Percentiles rank a stretch among this genome's conserved stretches.
Evolutionary conservation across 2,888 invertebrate genomes (phyloP).

Genomic region (Microctonus brassicae): DNA sequence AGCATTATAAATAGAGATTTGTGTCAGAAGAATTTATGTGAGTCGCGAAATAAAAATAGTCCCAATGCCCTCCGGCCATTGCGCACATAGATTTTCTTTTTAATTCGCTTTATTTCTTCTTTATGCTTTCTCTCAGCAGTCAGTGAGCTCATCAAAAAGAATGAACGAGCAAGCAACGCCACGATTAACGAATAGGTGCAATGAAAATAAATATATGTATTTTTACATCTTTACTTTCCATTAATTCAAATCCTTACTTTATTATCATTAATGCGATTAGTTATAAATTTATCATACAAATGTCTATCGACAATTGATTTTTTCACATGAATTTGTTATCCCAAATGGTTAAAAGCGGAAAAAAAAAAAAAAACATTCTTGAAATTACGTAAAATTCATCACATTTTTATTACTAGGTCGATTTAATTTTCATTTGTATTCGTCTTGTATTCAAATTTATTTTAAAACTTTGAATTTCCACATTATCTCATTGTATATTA

Average conservation of each 20-base stretch:
- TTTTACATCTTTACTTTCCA: no score
- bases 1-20: conserved; percentile 44
- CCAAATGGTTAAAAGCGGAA: no score
- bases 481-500: background rate
- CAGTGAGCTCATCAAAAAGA: conserved; percentile 40
- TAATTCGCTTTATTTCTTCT: background rate
- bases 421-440: background rate
- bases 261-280: no score
- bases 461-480: background rate
- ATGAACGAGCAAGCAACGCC: background rate
- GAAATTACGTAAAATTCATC: no score
- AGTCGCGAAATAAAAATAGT: conserved; percentile 42
- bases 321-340: no score
- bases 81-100: background rate
- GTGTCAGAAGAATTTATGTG: conserved; percentile 45
- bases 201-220: background rate
- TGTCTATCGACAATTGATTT: no score
- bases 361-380: no score
- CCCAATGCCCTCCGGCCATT: conserved; percentile 22
- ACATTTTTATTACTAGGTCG: no score
- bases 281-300: no score
- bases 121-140: background rate
- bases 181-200: background rate
- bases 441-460: background rate
- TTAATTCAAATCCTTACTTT: no score